A percentile compares a stretch with the other conserved stretches of the same genome.
Evolutionary conservation across 2,888 invertebrate species (phyloP).

Genomic region (Pachymerium ferrugineum): DNA sequence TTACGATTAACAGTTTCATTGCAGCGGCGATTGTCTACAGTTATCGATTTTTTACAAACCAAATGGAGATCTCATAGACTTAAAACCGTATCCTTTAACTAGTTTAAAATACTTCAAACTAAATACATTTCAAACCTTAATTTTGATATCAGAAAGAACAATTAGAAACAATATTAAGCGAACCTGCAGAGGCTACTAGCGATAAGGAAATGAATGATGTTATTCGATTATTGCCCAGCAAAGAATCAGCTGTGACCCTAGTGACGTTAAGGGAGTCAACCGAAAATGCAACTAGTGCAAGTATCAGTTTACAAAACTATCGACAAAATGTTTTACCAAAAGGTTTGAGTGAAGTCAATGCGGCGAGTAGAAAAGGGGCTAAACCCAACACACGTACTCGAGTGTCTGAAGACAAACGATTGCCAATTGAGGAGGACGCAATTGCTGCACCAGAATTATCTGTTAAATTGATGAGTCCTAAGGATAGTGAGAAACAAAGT

Average conservation of each 20-base stretch:
- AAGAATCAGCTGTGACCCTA: slow-evolving; percentile 37
- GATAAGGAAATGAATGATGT: slow-evolving; percentile 7
- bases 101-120: neutral
- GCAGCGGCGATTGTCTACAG: slow-evolving; percentile 64
- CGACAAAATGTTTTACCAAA: slow-evolving; percentile 32
- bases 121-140: neutral
- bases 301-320: slow-evolving; percentile 39
- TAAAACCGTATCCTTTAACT: slow-evolving; percentile 51
- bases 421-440: neutral
- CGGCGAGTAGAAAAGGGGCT: neutral
- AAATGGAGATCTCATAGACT: slow-evolving; percentile 65
- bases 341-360: neutral
- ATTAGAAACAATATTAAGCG: neutral
- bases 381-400: neutral
- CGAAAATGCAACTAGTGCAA: slow-evolving; percentile 38
- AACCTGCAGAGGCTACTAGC: neutral
- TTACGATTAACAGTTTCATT: slow-evolving; percentile 66
- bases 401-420: neutral
- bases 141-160: neutral
- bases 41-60: slow-evolving; percentile 65
- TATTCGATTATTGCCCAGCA: slow-evolving; percentile 37
- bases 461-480: neutral
- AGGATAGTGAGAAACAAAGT: neutral
- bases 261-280: slow-evolving; percentile 35
- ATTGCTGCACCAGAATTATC: neutral